Evolutionary conservation across 2,888 invertebrate genomes (phyloP).

Genomic region (Temnothorax ravouxi): DNA sequence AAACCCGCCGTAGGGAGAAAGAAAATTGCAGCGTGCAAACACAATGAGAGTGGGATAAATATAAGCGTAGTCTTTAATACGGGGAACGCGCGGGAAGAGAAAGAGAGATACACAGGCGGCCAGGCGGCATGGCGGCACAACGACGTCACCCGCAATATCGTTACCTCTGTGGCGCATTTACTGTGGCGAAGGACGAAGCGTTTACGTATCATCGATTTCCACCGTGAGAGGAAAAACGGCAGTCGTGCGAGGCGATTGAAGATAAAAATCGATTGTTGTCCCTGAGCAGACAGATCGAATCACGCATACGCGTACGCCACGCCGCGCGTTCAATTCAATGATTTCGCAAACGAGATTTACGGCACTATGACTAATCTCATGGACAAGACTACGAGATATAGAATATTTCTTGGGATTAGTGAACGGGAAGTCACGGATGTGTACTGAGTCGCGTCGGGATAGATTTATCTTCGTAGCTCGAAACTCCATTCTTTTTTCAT

Average conservation of each 20-base stretch:
- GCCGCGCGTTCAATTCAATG: background rate
- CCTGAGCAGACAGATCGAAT: slow-evolving; percentile 72
- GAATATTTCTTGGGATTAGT: background rate
- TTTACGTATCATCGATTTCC: slow-evolving; percentile 72
- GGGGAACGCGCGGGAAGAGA: slow-evolving; percentile 28
- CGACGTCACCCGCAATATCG: slow-evolving; percentile 54
- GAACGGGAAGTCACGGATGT: background rate
- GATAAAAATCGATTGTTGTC: slow-evolving; percentile 74
- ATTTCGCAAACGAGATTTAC: slow-evolving; percentile 44
- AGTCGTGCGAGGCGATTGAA: slow-evolving; percentile 26
- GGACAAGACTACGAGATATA: background rate
- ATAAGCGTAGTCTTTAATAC: slow-evolving; percentile 36
- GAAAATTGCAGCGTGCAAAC: slow-evolving; percentile 40
- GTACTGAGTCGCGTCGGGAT: background rate
- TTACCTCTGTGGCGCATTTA: slow-evolving; percentile 57
- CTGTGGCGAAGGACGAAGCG: slow-evolving; percentile 71
- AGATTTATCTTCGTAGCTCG: background rate
- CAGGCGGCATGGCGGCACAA: slow-evolving; percentile 1
- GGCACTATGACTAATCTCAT: slow-evolving; percentile 36
- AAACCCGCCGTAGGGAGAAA: slow-evolving; percentile 23
- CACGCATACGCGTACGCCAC: slow-evolving; percentile 40
- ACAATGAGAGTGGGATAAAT: slow-evolving; percentile 45
- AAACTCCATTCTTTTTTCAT: background rate
- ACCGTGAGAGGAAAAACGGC: slow-evolving; percentile 53
- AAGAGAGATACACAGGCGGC: slow-evolving; percentile 15